Evolutionary conservation across 2,113 vertebrate species (phyloP), one percentile per base, ranked within the genome.

Genomic region (Tylochromis polylepis): DNA sequence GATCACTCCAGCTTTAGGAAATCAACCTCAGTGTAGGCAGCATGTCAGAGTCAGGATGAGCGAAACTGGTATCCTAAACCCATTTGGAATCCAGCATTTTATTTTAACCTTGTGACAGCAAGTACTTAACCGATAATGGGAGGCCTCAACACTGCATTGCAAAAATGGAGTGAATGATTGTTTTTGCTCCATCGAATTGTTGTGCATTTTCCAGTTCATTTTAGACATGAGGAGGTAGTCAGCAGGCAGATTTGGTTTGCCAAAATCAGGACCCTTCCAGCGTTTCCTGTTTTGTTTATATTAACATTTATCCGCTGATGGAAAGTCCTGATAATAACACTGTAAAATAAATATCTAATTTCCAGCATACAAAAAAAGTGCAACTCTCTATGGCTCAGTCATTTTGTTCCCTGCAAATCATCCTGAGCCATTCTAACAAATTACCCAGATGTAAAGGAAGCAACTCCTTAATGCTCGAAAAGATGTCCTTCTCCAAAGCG

Each of bases 371-470:
- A 62, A 84, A 41, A 81, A 62, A 82, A 41, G 8, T 38, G 49
- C 41, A 16, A 46, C 53, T 29, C 55, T 58, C 3, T 14, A 5
- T 10, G 12, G 41, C 58, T 88, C 24, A 31, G 41, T 75, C 57
- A 70, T 34, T 77, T 56, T 79, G 31, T 24, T 62, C 83, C 38
- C 24, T 77, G 65, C 53, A 91, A 93, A 92, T 87, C 22, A 91
- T 43, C 81, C 84, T 53, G 29, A 85, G 57, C 24, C 4, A 15
- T 77, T 82, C 53, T 18, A 60, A 86, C 60, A 94, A 92, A 93
- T 92, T 62, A 88, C 72, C 53, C 81, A 87, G 60, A 93, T 90
- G 87, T 88, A 92, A 82, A 88, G 60, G 55, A 82, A 86, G 27
- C 49, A 82, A 4, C 38, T 38, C 59, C 77, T 84, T 83, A 90